phyloP scores from a whole-genome alignment of 2,113 vertebrate species.

The Pyxicephalus adspersus region DNA sequence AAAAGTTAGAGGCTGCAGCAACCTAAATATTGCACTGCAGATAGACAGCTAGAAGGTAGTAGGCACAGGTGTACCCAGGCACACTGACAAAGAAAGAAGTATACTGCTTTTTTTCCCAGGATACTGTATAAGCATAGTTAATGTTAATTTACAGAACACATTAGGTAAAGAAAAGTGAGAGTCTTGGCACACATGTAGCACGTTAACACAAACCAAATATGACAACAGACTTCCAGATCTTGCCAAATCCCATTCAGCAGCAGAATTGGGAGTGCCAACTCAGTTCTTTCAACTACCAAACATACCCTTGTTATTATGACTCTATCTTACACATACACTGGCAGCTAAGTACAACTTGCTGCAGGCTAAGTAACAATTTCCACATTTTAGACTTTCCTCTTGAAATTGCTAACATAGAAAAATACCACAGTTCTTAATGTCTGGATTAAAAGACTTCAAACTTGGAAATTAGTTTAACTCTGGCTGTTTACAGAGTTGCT shows the following conservation, averaged over 20 bases:
- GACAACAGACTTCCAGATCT: neutral
- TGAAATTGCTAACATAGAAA: neutral
- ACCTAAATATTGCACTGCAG: too few species aligned
- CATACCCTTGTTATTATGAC: neutral
- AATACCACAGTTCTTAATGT: neutral
- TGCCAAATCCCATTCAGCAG: slow-evolving; percentile 26
- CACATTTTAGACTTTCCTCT: neutral
- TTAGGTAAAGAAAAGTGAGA: neutral
- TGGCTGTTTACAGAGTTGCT: neutral
- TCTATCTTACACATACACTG: slow-evolving; percentile 5
- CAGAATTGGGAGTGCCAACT: neutral
- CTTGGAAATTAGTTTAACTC: neutral
- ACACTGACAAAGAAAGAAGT: too few species aligned
- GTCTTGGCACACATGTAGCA: neutral
- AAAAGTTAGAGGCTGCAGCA: too few species aligned
- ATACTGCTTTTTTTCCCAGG: too few species aligned
- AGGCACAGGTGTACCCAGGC: too few species aligned
- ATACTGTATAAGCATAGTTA: too few species aligned
- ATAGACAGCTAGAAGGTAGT: too few species aligned
- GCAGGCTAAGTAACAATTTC: neutral
- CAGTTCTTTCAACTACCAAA: slow-evolving; percentile 1
- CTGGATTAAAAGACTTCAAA: neutral
- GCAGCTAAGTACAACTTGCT: neutral
- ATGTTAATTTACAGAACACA: neutral
- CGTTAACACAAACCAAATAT: neutral